Evolutionary conservation across 2,888 invertebrate species (phyloP), one percentile per base, ranked within the genome.

Genomic region (Drosophila sordidula): DNA sequence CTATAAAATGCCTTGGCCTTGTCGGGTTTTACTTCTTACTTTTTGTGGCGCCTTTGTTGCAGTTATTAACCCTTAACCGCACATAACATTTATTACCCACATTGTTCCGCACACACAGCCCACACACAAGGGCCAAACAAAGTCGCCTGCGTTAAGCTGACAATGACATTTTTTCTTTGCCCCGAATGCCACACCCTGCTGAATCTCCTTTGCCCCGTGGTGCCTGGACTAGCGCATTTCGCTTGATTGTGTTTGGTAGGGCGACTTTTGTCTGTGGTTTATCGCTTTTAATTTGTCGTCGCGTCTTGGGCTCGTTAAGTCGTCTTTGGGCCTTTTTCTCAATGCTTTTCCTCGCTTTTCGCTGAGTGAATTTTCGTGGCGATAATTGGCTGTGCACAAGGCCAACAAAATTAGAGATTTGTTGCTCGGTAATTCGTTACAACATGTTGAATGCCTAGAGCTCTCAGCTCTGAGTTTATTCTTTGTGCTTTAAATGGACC

Each of bases 31-130:
- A 71, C 68, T 79, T 75, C 70, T 65, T 68, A 57, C 79, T 75
- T 62, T 63, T 66, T 70, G 70, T 67, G 63, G 67, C 54, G 77
- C 71, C 66, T 80, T 78, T 87, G 89, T 81, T 77, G 80, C 73
- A 87, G 87, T 90, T 86, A 90, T 90, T 91, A 91, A 90, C 90
- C 91, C 88, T 91, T 90, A 91, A 90, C 90, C 90, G 75, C 86
- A 89, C 76, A 80, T 80, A 88, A 88, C 91, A 90, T 91, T 91
- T 90, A 88, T 91, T 89, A 86, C 71, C 71, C 84, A 70, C 69
- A 84, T 69, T 77, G 73, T 72, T 61, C 36, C 42, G 29, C 41
- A 34, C 62, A 6, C 34, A 22, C 34, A 32, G 29, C 29, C 29
- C 29, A 41, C 52, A 59, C 67, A 70, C 52, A 67, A 69, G 68